Evolutionary conservation across 2,113 vertebrate genomes (phyloP).

Genomic region (Stigmatopora argus): DNA sequence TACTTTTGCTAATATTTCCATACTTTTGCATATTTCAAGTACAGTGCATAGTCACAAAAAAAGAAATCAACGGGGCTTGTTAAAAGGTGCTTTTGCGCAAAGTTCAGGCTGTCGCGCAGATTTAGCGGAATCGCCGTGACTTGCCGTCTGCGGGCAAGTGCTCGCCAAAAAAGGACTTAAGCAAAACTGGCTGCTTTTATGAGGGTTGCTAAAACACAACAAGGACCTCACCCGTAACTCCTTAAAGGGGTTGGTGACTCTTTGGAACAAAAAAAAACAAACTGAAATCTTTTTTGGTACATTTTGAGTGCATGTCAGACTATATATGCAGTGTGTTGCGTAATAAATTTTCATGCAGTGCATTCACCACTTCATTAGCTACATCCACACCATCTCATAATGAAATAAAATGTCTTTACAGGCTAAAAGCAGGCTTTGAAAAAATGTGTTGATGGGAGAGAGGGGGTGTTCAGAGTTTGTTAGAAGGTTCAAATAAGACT

Average conservation of each 20-base stretch:
- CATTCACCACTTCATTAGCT: neutral
- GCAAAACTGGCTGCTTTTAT: neutral
- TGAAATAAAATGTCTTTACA: neutral
- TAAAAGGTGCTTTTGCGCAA: neutral
- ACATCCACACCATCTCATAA: neutral
- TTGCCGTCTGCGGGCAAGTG: neutral
- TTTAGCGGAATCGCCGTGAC: neutral
- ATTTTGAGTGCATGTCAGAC: constrained; percentile 36
- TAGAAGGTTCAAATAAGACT: too few species aligned
- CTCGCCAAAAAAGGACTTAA: neutral
- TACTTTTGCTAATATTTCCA: neutral
- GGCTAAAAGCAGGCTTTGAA: too few species aligned
- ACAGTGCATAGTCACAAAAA: neutral
- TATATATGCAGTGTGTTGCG: constrained; percentile 55
- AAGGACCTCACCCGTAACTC: neutral
- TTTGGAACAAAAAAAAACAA: constrained; percentile 40
- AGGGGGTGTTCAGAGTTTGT: too few species aligned
- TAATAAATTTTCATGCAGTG: constrained; percentile 44
- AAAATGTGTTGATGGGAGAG: too few species aligned
- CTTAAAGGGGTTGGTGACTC: constrained; percentile 6
- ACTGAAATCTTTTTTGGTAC: constrained; percentile 2
- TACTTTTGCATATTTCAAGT: neutral
- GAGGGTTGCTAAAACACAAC: neutral
- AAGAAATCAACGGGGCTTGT: neutral
- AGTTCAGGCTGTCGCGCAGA: neutral